Conservation (phyloP, 2,888 invertebrate genomes). For the Marasmarcha lunaedactyla region DNA sequence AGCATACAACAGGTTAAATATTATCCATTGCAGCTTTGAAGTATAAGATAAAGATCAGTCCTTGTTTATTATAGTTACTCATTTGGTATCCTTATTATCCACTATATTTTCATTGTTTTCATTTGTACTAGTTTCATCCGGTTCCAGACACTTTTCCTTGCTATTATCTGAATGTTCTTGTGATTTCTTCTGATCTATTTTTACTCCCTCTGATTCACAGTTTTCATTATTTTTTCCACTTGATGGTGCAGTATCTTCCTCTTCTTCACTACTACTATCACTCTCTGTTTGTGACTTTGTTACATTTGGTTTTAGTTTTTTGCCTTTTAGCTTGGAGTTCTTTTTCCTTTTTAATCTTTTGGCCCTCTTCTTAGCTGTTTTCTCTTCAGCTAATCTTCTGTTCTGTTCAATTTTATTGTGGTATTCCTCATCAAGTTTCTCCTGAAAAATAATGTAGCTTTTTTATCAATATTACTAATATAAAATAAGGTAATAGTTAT, state of each 20-base stretch:
- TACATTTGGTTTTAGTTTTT: constrained; percentile 37
- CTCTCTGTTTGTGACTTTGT: background rate
- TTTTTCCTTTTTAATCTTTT: constrained; percentile 86
- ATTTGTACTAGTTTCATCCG: too few relatives aligned
- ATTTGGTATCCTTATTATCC: too few relatives aligned
- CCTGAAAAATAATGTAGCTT: constrained; percentile 59
- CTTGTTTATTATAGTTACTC: too few relatives aligned
- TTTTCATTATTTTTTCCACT: constrained; percentile 20
- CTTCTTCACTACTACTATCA: constrained; percentile 32
- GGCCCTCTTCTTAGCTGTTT: constrained; percentile 91
- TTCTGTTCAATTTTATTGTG: constrained; percentile 84
- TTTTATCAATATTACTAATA: background rate
- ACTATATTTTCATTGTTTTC: too few relatives aligned
- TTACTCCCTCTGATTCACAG: too few relatives aligned
- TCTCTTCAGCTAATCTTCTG: constrained; percentile 76
- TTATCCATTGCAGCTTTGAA: too few relatives aligned
- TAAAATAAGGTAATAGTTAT: background rate
- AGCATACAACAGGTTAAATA: too few relatives aligned
- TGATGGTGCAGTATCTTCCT: constrained; percentile 14
- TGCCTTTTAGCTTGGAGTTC: constrained; percentile 44
- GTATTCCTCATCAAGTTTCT: constrained; percentile 86
- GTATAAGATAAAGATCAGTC: too few relatives aligned
- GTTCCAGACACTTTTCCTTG: too few relatives aligned
- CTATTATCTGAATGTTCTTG: too few relatives aligned
- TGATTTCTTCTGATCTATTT: too few relatives aligned